A percentile compares a stretch with the other conserved stretches of the same genome.
Conservation (phyloP, 2,797 vertebrate genomes). For the Sebastes flavidus region DNA sequence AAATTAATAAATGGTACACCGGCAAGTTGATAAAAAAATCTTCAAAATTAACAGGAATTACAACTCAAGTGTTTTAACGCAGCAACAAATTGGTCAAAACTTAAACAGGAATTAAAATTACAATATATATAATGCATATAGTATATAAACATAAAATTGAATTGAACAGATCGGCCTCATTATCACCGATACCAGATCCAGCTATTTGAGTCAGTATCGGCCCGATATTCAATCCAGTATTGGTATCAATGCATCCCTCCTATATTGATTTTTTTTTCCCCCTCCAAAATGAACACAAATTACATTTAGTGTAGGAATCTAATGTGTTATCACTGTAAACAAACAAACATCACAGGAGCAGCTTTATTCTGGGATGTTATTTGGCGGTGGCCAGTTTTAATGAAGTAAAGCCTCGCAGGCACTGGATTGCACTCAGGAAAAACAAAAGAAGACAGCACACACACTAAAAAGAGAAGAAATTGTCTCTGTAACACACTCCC, state of each 20-base stretch:
- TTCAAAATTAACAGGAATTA: background rate
- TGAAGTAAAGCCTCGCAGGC: constrained; percentile 18
- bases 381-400: constrained; percentile 51
- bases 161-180: background rate
- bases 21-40: background rate
- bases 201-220: background rate
- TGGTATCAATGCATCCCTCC: background rate
- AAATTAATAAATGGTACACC: background rate
- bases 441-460: background rate
- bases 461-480: constrained; percentile 5
- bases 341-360: constrained; percentile 54
- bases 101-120: background rate
- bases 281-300: constrained; percentile 46
- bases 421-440: background rate
- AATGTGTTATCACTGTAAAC: constrained; percentile 48
- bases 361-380: constrained; percentile 29
- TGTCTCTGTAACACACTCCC: constrained; percentile 24
- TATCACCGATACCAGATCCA: background rate
- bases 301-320: constrained; percentile 39
- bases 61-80: background rate
- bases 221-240: background rate
- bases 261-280: background rate
- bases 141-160: background rate
- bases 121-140: background rate
- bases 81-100: background rate